Base-by-base conservation (phyloP, 1,140 invertebrate species). In the Drosophila micromelanica region DNA sequence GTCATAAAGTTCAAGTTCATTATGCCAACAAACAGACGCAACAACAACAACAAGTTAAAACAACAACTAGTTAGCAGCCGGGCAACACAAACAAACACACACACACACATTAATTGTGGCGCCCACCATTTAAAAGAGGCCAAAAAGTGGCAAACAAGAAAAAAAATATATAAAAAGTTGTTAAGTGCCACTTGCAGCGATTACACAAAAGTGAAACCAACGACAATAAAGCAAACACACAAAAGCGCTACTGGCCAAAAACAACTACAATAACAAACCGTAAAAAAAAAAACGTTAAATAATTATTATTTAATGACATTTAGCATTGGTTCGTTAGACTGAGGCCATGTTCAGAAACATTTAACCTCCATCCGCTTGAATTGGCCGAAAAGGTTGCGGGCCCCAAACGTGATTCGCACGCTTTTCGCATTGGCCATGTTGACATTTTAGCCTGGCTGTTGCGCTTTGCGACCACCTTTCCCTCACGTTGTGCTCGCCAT, bases 1-100 rank as follows among this genome's bases (percentile, higher is more conserved):
- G 82, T 86, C 82, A 86, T 87, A 86, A 86, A 86, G 82, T 86
- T 86, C 82, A 86, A 86, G 82, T 86, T 86, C 82, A 86, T 86
- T 86, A 87, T 87, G 81, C 51, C 65, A 75, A 46, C 67, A 45
- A 52, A 72, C 49, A 54, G 17, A 42, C 42, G 6, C 37, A 56
- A 43, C 17, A 61, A 15, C 45, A 62, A 42, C 69, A 75, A 56
- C 54, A 68, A 72, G 52, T 42, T 51, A 60, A 38, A 51, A 63
- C 61, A 54, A 62, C 64, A 73, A 70, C 42, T 69, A 80, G 81
- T 77, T 76, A 86, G 74, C 67, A 60, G 32, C 20, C 59, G 45
- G 42, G 35, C 59, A 64, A n/a, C 30, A 42, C 9, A 61, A 17
- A 32, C 35, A 45, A 20, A 38, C 40, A 48, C 35, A 57, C 43